Percentiles rank a stretch among this genome's conserved stretches.
Conservation (phyloP, 2,888 invertebrate genomes). For the Tenodera sinensis region DNA sequence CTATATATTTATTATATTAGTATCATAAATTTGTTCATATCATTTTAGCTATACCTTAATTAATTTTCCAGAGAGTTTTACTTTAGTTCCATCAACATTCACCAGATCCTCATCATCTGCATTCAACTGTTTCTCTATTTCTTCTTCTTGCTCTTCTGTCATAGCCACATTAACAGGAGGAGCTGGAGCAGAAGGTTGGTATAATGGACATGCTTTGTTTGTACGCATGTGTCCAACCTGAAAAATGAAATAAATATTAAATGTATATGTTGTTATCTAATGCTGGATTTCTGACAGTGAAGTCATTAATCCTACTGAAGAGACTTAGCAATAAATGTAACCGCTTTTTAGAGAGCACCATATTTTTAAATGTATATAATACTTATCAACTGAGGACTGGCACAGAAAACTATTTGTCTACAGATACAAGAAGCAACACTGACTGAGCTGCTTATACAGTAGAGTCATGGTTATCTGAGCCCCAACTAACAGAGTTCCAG, state of each 20-base stretch:
- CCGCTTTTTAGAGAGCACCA: too few species aligned
- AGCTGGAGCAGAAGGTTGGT: conserved; percentile 64
- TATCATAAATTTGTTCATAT: too few species aligned
- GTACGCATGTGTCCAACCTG: conserved; percentile 73
- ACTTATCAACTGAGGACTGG: background rate
- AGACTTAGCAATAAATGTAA: too few species aligned
- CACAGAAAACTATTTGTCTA: background rate
- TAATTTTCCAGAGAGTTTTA: conserved; percentile 82
- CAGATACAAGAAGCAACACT: background rate
- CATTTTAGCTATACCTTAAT: conserved; percentile 58
- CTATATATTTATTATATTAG: too few species aligned
- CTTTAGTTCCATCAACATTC: conserved; percentile 92
- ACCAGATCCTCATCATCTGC: conserved; percentile 83
- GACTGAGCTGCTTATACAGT: background rate
- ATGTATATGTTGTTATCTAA: too few species aligned
- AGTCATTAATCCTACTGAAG: too few species aligned
- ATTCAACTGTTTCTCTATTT: conserved; percentile 70
- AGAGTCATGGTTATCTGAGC: too few species aligned
- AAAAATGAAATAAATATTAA: background rate
- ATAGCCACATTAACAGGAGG: conserved; percentile 65
- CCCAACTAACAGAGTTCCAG: too few species aligned
- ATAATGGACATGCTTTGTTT: conserved; percentile 95
- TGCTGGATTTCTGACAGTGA: too few species aligned
- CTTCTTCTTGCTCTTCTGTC: conserved; percentile 77
- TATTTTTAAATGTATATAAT: too few species aligned